phyloP scores from a whole-genome alignment of 2,888 invertebrate species.

The Sesia bembeciformis region DNA sequence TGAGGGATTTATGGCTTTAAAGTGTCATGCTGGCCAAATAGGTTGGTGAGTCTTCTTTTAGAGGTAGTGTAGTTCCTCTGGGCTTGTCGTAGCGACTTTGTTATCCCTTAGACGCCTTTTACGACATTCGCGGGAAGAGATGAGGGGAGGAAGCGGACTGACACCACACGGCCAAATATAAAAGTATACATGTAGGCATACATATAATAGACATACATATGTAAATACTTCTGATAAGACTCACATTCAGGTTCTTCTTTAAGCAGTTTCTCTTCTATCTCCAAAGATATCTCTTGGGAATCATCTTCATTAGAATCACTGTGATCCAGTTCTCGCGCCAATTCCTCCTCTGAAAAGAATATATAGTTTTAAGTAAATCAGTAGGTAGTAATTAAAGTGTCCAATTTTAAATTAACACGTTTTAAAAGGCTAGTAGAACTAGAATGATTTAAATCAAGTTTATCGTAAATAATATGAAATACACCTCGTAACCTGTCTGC shows the following conservation, averaged over 20 bases:
- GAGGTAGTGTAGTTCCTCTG: too few relatives aligned
- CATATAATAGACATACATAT: too few relatives aligned
- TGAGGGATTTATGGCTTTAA: too few relatives aligned
- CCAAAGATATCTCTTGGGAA: conserved; percentile 61
- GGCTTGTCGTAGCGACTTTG: too few relatives aligned
- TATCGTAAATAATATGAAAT: neutral
- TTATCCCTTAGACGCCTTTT: too few relatives aligned
- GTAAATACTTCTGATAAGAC: neutral
- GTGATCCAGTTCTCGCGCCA: conserved; percentile 61
- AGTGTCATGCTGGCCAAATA: too few relatives aligned
- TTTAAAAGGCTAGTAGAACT: neutral
- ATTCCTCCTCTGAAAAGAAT: conserved; percentile 50
- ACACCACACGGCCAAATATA: too few relatives aligned
- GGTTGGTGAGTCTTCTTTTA: too few relatives aligned
- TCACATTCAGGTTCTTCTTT: conserved; percentile 69
- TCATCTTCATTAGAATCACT: conserved; percentile 69
- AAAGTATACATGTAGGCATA: too few relatives aligned
- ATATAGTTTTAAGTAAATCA: neutral
- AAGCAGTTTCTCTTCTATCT: conserved; percentile 62
- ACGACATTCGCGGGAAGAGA: too few relatives aligned
- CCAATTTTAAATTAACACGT: neutral
- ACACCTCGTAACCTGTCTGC: conserved; percentile 55
- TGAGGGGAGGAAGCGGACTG: too few relatives aligned
- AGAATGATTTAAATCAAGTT: neutral
- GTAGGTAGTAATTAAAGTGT: neutral